These are phyloP conservation scores for Phycodurus eques DNA, from an alignment of 2,113 vertebrate species.

Conservation along the genomic window DNA sequence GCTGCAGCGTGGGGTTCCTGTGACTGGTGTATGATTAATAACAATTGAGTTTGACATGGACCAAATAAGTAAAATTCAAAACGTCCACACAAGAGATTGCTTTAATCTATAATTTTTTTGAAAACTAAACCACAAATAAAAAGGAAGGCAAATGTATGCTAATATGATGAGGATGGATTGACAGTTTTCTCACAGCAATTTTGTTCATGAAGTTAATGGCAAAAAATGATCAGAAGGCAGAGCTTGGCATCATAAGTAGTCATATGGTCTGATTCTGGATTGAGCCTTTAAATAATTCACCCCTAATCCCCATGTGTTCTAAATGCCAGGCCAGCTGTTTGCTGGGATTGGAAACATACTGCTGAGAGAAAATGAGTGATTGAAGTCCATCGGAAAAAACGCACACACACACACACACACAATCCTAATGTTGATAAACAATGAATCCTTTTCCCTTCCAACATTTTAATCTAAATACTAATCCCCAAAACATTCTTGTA, in stretches of 20 bases:
- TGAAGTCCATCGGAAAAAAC: neutral
- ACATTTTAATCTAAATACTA: neutral
- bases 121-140: slow-evolving; percentile 20
- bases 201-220: neutral
- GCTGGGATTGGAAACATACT: slow-evolving; percentile 75
- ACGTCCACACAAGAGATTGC: slow-evolving; percentile 50
- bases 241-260: slow-evolving; percentile 58
- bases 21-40: slow-evolving; percentile 26
- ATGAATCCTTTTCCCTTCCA: slow-evolving; percentile 20
- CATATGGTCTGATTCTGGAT: slow-evolving; percentile 62
- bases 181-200: neutral
- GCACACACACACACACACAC: neutral
- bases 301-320: slow-evolving; percentile 72
- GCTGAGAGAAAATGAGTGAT: slow-evolving; percentile 67
- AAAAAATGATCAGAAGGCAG: slow-evolving; percentile 20
- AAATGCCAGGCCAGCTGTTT: slow-evolving; percentile 72
- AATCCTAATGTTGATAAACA: slow-evolving; percentile 9
- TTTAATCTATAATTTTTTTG: slow-evolving; percentile 45
- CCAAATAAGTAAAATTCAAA: slow-evolving; percentile 27
- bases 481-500: slow-evolving; percentile 23
- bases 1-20: slow-evolving; percentile 26
- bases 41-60: slow-evolving; percentile 5
- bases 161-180: neutral
- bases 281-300: slow-evolving; percentile 73
- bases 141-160: neutral